Conservation (phyloP, 1,140 invertebrate genomes). For the Magallana gigas region DNA sequence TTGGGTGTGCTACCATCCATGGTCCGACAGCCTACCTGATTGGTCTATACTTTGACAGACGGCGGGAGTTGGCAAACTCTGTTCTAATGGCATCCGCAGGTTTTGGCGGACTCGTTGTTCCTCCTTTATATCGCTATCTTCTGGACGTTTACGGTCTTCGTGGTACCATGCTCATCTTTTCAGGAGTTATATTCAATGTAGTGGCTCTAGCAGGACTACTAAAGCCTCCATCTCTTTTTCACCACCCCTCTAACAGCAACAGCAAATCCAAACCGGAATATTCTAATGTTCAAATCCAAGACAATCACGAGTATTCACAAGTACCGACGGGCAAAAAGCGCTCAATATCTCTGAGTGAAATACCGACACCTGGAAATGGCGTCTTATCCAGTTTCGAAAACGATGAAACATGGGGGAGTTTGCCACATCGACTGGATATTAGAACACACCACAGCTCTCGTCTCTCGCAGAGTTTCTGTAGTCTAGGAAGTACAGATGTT, state of each 20-base stretch:
- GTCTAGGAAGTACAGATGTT: conserved; percentile 39
- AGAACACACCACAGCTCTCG: neutral
- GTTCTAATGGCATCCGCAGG: conserved; percentile 82
- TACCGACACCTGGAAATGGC: neutral
- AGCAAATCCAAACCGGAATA: neutral
- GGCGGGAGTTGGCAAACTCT: conserved; percentile 91
- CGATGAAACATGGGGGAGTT: neutral
- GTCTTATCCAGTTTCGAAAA: neutral
- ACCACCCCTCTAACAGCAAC: neutral
- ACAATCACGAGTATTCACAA: neutral
- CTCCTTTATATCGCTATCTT: conserved; percentile 64
- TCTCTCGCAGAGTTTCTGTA: neutral
- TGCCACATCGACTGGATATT: neutral
- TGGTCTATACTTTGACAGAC: conserved; percentile 94
- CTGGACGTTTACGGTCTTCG: conserved; percentile 64
- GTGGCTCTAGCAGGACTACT: conserved; percentile 85
- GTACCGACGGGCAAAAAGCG: neutral
- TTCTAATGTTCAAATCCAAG: neutral
- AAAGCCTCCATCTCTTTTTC: conserved; percentile 41
- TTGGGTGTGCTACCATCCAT: conserved; percentile 90
- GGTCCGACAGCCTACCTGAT: conserved; percentile 84
- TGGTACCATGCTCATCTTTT: conserved; percentile 87
- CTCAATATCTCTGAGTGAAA: neutral
- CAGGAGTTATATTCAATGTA: conserved; percentile 88
- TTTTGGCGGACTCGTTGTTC: conserved; percentile 65